Percentiles rank a stretch among this genome's conserved stretches.
These are phyloP conservation scores for Lampris incognitus DNA, from an alignment of 2,113 vertebrate species.

Conservation along the genomic window DNA sequence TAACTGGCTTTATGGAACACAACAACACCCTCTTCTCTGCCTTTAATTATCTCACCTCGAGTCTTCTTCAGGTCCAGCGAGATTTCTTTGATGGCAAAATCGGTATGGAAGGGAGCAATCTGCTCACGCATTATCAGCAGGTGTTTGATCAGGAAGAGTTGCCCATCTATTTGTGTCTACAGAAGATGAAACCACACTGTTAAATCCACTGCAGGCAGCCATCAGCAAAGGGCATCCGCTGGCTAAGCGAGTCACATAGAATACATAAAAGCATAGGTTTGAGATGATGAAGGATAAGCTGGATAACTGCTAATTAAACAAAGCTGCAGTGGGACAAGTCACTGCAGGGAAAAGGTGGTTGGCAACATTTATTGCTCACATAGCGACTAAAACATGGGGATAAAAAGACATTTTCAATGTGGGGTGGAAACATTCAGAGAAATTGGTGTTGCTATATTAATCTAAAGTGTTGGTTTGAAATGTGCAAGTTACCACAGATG, in stretches of 20 bases:
- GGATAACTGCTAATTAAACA: constrained; percentile 67
- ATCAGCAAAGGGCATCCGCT: constrained; percentile 68
- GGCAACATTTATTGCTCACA: constrained; percentile 53
- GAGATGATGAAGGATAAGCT: constrained; percentile 60
- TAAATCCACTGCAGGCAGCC: constrained; percentile 66
- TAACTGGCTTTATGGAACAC: constrained; percentile 73
- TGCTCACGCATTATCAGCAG: constrained; percentile 99
- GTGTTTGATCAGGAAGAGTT: constrained; percentile 99
- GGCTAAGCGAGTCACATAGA: constrained; percentile 52
- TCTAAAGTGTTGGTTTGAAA: constrained; percentile 63
- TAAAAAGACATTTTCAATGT: constrained; percentile 46
- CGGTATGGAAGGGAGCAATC: constrained; percentile 99
- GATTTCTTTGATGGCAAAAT: constrained; percentile 99
- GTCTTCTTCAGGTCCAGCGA: constrained; percentile 99
- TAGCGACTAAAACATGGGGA: constrained; percentile 47
- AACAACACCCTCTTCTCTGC: constrained; percentile 66
- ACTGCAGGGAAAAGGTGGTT: constrained; percentile 41
- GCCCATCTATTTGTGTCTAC: constrained; percentile 94
- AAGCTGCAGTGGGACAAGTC: constrained; percentile 44
- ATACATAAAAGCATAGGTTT: constrained; percentile 54
- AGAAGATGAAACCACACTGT: constrained; percentile 76
- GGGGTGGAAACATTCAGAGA: constrained; percentile 46
- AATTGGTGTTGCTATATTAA: constrained; percentile 64
- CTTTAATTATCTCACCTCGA: constrained; percentile 90
- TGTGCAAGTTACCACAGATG: constrained; percentile 61